Evolutionary conservation across 2,888 invertebrate species (phyloP), one percentile per base, ranked within the genome.

Genomic region (Nymphalis polychloros): DNA sequence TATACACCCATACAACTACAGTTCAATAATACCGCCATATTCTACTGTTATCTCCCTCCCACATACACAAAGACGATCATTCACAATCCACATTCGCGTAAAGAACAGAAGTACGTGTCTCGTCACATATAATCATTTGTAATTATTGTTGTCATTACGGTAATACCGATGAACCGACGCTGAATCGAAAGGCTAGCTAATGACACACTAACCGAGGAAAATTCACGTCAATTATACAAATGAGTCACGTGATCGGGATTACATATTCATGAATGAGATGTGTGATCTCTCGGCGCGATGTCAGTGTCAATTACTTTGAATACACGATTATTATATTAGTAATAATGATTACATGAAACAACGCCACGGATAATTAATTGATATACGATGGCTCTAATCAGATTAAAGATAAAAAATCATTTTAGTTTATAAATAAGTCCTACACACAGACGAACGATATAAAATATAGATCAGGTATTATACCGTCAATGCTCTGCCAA

Each of bases 261-360:
- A 57, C 61, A 66, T 71, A 69, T 66, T 68, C 52, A 71, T 69
- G 63, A 61, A 71, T 66, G 57, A 57, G 61, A 63, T 27, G 59
- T 62, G 35, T 53, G 60, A 67, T 63, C 60, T 41, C 55, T 49
- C 35, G n/a, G 64, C 49, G 35, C 55, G 61, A 41, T 48, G 49
- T 49, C 55, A 23, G 49, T 35, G 23, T 23, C 20, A 55, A 55
- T 67, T 62, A 62, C 55, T 63, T 55, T 47, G 35, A 62, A 57
- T 48, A 49, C 55, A 67, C 35, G 20, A 61, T 57, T 5, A n/a
- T 55, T 62, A 62, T 23, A 2, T 55, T 62, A 62, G n/a, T 41
- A 13, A 41, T 35, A 57, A 31, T 41, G 41, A 27, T 53, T 49
- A 49, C 19, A 8, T 19, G 10, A 13, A 13, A 41, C 19, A 49